These are phyloP conservation scores for Sphenodon punctatus DNA, from an alignment of 2,797 vertebrate genomes.

Conservation along the genomic window DNA sequence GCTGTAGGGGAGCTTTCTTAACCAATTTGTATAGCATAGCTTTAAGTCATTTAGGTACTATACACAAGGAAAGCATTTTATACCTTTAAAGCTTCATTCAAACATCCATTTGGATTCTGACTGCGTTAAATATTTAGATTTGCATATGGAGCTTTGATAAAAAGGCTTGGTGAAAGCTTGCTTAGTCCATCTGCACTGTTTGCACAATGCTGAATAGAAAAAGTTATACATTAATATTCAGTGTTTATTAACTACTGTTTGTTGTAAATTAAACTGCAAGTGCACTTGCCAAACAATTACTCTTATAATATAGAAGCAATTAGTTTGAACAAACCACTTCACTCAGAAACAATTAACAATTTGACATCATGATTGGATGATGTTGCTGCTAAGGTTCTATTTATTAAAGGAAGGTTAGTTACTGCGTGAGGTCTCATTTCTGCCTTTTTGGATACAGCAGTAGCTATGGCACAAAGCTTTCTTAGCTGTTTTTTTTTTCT, in stretches of 20 bases:
- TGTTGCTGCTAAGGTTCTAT: not conserved
- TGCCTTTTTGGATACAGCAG: not conserved
- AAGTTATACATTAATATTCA: not conserved
- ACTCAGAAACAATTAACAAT: not conserved
- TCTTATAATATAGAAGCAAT: not conserved
- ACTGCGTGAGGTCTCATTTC: not conserved
- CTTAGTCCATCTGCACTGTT: not conserved
- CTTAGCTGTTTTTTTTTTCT: not conserved
- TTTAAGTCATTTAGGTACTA: too few species aligned
- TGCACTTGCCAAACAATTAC: not conserved
- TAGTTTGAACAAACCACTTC: not conserved
- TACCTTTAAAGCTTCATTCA: not conserved
- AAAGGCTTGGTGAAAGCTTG: too few species aligned
- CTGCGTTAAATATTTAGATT: not conserved
- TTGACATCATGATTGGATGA: not conserved
- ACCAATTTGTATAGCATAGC: too few species aligned
- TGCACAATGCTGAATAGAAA: not conserved
- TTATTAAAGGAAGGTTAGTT: not conserved
- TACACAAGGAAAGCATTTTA: not conserved
- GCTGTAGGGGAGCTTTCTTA: too few species aligned
- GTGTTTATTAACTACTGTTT: not conserved
- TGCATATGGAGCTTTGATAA: too few species aligned
- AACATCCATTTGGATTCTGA: not conserved
- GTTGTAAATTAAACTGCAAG: not conserved
- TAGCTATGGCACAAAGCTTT: not conserved